A percentile compares a stretch with the other conserved stretches of the same genome.
Conservation (phyloP, 2,797 vertebrate species). For the Lepilemur ruficaudatus region DNA sequence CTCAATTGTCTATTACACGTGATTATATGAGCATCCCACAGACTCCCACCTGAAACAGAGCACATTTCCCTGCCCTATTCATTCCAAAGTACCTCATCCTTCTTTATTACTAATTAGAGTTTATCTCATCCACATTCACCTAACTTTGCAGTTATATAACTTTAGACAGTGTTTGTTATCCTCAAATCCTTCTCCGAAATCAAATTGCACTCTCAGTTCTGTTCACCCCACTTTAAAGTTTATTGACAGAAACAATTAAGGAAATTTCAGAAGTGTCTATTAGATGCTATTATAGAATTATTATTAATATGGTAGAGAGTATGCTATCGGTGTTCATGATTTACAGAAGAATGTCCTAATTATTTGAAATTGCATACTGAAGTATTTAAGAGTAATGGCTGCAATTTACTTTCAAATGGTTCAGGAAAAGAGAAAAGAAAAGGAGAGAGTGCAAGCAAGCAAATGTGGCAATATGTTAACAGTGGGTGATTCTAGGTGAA, state of each 20-base stretch:
- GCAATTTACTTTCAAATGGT: background rate
- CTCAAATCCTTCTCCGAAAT: background rate
- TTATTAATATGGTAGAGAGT: background rate
- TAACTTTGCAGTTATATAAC: background rate
- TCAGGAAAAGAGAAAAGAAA: background rate
- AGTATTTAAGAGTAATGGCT: background rate
- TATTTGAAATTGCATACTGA: background rate
- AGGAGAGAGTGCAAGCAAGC: background rate
- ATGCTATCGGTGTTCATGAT: background rate
- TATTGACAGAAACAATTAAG: background rate
- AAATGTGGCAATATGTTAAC: slow-evolving; percentile 10
- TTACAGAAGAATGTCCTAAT: background rate
- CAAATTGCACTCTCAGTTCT: background rate
- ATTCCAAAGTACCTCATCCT: background rate
- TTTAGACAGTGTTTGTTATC: background rate
- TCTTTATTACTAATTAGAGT: background rate
- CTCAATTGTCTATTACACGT: background rate
- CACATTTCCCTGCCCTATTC: background rate
- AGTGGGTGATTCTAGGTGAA: background rate
- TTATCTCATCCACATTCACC: background rate
- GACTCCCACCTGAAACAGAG: background rate
- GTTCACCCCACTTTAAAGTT: background rate
- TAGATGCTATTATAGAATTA: background rate
- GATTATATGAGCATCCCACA: background rate
- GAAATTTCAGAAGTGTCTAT: background rate